Percentiles rank a stretch among this genome's conserved stretches.
phyloP scores from a whole-genome alignment of 2,113 vertebrate genomes.

The Platichthys flesus region DNA sequence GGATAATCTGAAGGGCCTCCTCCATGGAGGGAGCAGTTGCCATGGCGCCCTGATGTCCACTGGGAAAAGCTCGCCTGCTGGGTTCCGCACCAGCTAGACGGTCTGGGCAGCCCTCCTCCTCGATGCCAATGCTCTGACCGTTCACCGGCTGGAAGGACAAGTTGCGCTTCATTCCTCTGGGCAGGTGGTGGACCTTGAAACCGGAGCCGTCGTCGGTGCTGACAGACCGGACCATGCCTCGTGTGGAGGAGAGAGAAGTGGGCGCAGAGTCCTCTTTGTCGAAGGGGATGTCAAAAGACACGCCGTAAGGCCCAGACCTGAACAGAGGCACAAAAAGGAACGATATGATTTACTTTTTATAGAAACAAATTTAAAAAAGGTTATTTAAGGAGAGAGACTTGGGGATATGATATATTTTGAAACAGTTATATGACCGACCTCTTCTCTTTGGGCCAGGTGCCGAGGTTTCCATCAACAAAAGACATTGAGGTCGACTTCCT shows the following conservation, averaged over 20 bases:
- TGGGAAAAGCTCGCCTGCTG: constrained; percentile 48
- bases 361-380: neutral
- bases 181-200: constrained; percentile 82
- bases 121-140: constrained; percentile 88
- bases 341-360: neutral
- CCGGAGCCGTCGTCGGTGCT: constrained; percentile 95
- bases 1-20: constrained; percentile 94
- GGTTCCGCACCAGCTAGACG: constrained; percentile 66
- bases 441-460: constrained; percentile 98
- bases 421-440: constrained; percentile 75
- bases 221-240: constrained; percentile 89
- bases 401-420: neutral
- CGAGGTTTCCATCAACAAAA: constrained; percentile 94
- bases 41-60: constrained; percentile 81
- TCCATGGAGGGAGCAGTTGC: constrained; percentile 88
- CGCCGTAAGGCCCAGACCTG: constrained; percentile 93
- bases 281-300: constrained; percentile 97
- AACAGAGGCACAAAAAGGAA: constrained; percentile 25
- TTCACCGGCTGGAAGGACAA: constrained; percentile 93
- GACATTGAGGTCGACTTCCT: constrained; percentile 97
- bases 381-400: neutral
- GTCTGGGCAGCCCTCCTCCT: constrained; percentile 86
- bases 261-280: constrained; percentile 87
- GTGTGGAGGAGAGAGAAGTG: constrained; percentile 71
- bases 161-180: constrained; percentile 88